A percentile compares a stretch with the other conserved stretches of the same genome.
Conservation (phyloP, 2,888 invertebrate genomes). For the Rotaria macrura region DNA sequence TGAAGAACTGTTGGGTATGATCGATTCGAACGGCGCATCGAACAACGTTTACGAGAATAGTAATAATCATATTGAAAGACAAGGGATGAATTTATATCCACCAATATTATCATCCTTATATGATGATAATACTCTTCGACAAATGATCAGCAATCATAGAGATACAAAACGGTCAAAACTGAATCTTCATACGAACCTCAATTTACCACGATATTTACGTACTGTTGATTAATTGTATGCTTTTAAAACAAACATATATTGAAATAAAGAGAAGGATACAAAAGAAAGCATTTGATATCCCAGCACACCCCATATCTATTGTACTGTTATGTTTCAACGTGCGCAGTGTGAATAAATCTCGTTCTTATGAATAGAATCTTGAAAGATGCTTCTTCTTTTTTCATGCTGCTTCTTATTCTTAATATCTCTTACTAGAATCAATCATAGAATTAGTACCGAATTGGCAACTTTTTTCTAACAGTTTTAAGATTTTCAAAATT, state of each 20-base stretch:
- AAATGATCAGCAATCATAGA: background rate
- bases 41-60: background rate
- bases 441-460: no score
- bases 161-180: background rate
- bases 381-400: no score
- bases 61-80: background rate
- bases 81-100: no score
- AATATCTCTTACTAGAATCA: no score
- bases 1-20: background rate
- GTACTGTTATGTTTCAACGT: no score
- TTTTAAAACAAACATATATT: background rate
- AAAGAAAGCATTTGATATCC: no score
- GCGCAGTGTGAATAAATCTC: no score
- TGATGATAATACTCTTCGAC: background rate
- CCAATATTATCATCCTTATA: background rate
- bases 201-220: background rate
- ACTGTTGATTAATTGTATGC: background rate
- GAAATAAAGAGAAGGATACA: background rate
- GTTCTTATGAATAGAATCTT: no score
- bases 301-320: no score
- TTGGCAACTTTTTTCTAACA: no score
- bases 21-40: background rate
- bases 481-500: no score
- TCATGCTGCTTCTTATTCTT: no score
- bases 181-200: background rate